Base-by-base conservation (phyloP, 2,113 vertebrate genomes). In the Suricata suricatta region DNA sequence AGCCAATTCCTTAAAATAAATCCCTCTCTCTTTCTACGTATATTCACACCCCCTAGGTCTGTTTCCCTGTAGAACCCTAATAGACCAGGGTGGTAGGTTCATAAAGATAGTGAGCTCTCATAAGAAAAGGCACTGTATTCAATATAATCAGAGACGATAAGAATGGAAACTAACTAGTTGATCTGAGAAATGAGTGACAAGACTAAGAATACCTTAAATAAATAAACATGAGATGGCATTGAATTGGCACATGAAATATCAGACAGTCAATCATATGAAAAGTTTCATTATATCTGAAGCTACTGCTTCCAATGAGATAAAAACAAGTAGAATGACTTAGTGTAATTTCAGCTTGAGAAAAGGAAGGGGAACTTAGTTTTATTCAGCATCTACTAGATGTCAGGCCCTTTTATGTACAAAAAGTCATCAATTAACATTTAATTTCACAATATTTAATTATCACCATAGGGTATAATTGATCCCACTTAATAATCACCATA, bases 191-290 rank as follows among this genome's bases (percentile, higher is more conserved):
- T 89, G 93, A 97, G 52, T 96, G 95, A 93, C 88, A 97, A 95
- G 93, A 84, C 96, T 95, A 95, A 97, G 95, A 97, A 89, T 89
- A 97, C 92, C 95, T 97, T 95, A 92, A 95, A 95, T 97, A 95
- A 97, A 96, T 96, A 96, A 97, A 98, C 92, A 97, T 83, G 93
- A 96, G 97, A 91, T 95, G 69, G 29, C 92, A 93, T 92, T 93
- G 69, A 86, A 89, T 96, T 97, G 95, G 96, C 82, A 96, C 95
- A 85, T 50, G 86, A 63, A 87, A 21, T 94, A 95, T 69, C 96
- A 97, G 96, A 91, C 82, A 95, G 94, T 92, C 94, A 97, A 90
- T 97, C 86, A 80, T 93, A 90, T 60, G 89, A 97, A 95, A 97
- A 93, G 77, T 89, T 95, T 54, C 63, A 47, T 86, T 96, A 77